phyloP scores from a whole-genome alignment of 2,113 vertebrate genomes.

The Hippocampus zosterae region DNA sequence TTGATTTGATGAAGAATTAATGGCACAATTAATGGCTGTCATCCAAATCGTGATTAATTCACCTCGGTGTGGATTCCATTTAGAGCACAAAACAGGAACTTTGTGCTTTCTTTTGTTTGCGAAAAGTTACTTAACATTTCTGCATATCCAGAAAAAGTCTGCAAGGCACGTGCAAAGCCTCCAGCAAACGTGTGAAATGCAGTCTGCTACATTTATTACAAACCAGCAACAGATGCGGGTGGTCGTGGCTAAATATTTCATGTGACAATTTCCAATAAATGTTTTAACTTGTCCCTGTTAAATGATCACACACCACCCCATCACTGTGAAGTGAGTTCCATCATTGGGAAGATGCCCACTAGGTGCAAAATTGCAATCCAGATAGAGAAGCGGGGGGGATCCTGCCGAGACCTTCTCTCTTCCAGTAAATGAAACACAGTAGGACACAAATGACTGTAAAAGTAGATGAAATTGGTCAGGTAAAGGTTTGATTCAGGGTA shows the following conservation, averaged over 20 bases:
- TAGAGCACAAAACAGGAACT: background rate
- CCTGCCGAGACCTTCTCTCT: constrained; percentile 8
- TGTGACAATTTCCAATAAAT: background rate
- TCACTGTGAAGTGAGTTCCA: background rate
- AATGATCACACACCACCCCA: constrained; percentile 1
- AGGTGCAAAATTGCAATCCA: constrained; percentile 1
- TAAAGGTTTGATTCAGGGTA: constrained; percentile 34
- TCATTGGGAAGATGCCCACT: background rate
- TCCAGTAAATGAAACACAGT: constrained; percentile 15
- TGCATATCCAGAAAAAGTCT: background rate
- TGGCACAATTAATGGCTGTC: background rate
- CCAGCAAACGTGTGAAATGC: background rate
- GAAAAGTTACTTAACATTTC: background rate
- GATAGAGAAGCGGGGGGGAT: background rate
- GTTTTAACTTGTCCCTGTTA: constrained; percentile 5
- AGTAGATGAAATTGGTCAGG: constrained; percentile 24
- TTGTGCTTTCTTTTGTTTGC: background rate
- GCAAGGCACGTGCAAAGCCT: background rate
- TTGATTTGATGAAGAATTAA: background rate
- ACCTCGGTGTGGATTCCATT: background rate
- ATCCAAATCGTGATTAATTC: background rate
- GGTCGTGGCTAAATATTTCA: constrained; percentile 5
- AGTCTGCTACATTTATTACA: background rate
- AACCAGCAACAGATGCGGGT: constrained; percentile 5
- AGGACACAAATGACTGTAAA: constrained; percentile 24